Evolutionary conservation across 2,113 vertebrate species (phyloP), one percentile per base, ranked within the genome.

Genomic region (Phrynosoma platyrhinos): DNA sequence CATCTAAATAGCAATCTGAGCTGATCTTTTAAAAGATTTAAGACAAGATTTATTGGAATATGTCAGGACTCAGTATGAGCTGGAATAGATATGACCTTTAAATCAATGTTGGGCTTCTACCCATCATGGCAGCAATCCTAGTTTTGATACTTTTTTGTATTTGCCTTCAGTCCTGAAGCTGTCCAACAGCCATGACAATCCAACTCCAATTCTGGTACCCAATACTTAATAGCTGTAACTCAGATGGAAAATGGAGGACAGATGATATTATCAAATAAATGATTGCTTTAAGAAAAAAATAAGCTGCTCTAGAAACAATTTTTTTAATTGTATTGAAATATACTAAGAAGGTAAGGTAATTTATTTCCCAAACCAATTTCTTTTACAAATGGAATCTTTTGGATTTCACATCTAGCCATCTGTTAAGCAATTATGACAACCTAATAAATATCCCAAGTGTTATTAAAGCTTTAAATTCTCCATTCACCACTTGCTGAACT

Each of bases 221-320:
- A 27, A 21, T 14, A 2, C 4, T 27, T 3, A 5, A 58, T 1
- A 8, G 1, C 16, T 32, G 90, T n/a, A 27, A 3, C 27, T 32
- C 9, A 84, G 53, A 58, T 58, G 72, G 78, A 86, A 69, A 90
- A 86, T 66, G 18, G 86, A 93, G 76, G 84, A n/a, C 27, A 78
- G 85, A 92, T 79, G 64, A 64, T 42, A 75, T 9, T 9, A 25
- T 53, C 55, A 30, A 79, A 84, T 0, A 0, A 80, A 79, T 25
- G 2, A 88, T 23, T 92, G 16, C 23, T 88, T 86, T 81, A 91
- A 83, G 47, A 79, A 4, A 94, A 55, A 86, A 91, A 25, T 87
- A 32, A 53, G 9, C 47, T 25, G 55, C 72, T 71, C 68, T 62
- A 62, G 58, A 62, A 62, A 62, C 58, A 62, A 16, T 6, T 5